These are phyloP conservation scores for Panthera leo DNA, from an alignment of 2,113 vertebrate species.

Conservation along the genomic window DNA sequence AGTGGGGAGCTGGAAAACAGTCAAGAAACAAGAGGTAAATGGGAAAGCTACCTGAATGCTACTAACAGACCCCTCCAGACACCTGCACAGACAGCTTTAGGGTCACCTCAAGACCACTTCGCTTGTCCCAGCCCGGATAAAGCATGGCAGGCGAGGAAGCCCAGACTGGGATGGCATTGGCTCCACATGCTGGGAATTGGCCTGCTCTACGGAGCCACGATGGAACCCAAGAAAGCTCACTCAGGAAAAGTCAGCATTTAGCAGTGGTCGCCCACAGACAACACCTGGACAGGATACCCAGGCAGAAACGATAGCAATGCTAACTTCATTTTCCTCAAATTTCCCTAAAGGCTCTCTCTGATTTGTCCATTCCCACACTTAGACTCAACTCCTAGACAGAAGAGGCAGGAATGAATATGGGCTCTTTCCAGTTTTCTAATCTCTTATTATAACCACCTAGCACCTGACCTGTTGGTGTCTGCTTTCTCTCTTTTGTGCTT, in stretches of 20 bases:
- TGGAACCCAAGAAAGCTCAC: neutral
- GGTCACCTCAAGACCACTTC: no score
- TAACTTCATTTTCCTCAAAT: neutral
- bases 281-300: rapidly evolving
- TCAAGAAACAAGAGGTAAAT: neutral
- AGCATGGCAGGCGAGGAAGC: no score
- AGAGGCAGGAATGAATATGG: neutral
- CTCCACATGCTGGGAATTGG: no score
- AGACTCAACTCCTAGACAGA: neutral
- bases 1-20: neutral
- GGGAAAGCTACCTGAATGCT: neutral
- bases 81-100: no score
- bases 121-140: neutral
- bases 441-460: neutral
- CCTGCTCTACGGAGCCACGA: rapidly evolving
- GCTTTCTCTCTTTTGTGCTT: neutral
- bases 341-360: neutral
- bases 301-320: neutral
- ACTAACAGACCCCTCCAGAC: neutral
- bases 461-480: neutral
- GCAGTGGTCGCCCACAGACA: rapidly evolving
- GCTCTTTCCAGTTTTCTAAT: neutral
- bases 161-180: neutral
- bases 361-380: neutral
- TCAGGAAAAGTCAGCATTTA: neutral